A percentile compares a stretch with the other conserved stretches of the same genome.
phyloP scores from a whole-genome alignment of 1,140 invertebrate genomes.

The Drosophila miranda region DNA sequence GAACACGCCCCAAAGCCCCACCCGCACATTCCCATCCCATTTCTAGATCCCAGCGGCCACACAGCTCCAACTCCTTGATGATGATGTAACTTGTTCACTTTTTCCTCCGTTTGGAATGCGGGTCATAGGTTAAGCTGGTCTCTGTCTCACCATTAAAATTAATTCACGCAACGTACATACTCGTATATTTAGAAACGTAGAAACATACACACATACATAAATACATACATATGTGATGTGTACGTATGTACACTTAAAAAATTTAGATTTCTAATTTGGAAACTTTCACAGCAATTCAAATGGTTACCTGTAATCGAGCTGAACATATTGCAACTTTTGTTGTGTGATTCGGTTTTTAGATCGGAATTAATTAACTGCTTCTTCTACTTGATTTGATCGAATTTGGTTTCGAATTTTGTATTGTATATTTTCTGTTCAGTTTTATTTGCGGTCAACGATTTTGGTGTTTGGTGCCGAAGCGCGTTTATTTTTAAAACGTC shows the following conservation, averaged over 20 bases:
- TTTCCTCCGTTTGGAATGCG: constrained; percentile 23
- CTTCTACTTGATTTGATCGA: constrained; percentile 13
- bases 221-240: neutral
- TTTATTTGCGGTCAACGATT: constrained; percentile 41
- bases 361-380: constrained; percentile 18
- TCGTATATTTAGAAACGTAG: constrained; percentile 4
- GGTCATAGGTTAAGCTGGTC: constrained; percentile 26
- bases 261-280: constrained; percentile 37
- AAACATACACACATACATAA: constrained; percentile 1
- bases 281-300: constrained; percentile 63
- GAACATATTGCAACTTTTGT: constrained; percentile 65
- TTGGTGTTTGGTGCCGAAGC: constrained; percentile 44
- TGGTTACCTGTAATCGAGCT: constrained; percentile 75
- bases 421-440: neutral
- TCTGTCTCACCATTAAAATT: constrained; percentile 20
- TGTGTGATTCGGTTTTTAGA: constrained; percentile 22
- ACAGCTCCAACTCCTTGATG: constrained; percentile 35
- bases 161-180: constrained; percentile 26
- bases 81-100: constrained; percentile 41
- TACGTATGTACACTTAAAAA: constrained; percentile 6
- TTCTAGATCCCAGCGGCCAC: constrained; percentile 12
- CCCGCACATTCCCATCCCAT: constrained; percentile 1
- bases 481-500: constrained; percentile 75
- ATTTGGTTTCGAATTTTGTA: constrained; percentile 38
- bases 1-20: constrained; percentile 34